phyloP scores from a whole-genome alignment of 2,113 vertebrate species.

The Mesocricetus auratus region DNA sequence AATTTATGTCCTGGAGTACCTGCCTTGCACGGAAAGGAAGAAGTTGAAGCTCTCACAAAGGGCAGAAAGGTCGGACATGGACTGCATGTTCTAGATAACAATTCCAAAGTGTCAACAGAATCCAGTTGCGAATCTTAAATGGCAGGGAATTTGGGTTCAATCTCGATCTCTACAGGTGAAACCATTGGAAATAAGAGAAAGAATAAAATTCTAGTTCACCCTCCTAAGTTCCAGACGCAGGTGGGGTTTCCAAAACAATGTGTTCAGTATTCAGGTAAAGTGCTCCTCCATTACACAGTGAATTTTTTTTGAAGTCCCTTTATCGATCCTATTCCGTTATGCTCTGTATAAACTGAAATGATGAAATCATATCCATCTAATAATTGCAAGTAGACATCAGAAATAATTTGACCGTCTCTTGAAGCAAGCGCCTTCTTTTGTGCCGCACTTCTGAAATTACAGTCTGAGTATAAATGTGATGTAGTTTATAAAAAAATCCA shows the following conservation, averaged over 20 bases:
- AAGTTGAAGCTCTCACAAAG: background rate
- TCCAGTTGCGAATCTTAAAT: slow-evolving; percentile 16
- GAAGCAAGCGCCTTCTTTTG: slow-evolving; percentile 61
- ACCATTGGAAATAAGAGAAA: slow-evolving; percentile 44
- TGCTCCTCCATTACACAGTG: background rate
- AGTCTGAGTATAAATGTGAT: slow-evolving; percentile 61
- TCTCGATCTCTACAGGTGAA: slow-evolving; percentile 6
- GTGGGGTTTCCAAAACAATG: background rate
- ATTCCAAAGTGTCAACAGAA: slow-evolving; percentile 34
- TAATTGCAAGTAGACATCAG: slow-evolving; percentile 47
- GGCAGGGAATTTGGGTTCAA: background rate
- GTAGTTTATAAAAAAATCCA: slow-evolving; percentile 69
- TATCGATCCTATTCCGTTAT: slow-evolving; percentile 52
- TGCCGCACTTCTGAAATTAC: slow-evolving; percentile 69
- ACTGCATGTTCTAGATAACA: slow-evolving; percentile 8
- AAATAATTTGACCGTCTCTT: slow-evolving; percentile 64
- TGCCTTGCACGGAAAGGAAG: background rate
- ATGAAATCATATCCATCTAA: slow-evolving; percentile 43
- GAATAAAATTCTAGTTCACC: background rate
- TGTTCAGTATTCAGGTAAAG: slow-evolving; percentile 46
- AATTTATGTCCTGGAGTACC: background rate
- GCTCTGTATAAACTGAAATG: slow-evolving; percentile 55
- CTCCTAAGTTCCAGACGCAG: slow-evolving; percentile 44
- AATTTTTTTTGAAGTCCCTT: background rate
- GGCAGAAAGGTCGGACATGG: background rate